Evolutionary conservation across 2,113 vertebrate species (phyloP).

Genomic region (Nestor notabilis): DNA sequence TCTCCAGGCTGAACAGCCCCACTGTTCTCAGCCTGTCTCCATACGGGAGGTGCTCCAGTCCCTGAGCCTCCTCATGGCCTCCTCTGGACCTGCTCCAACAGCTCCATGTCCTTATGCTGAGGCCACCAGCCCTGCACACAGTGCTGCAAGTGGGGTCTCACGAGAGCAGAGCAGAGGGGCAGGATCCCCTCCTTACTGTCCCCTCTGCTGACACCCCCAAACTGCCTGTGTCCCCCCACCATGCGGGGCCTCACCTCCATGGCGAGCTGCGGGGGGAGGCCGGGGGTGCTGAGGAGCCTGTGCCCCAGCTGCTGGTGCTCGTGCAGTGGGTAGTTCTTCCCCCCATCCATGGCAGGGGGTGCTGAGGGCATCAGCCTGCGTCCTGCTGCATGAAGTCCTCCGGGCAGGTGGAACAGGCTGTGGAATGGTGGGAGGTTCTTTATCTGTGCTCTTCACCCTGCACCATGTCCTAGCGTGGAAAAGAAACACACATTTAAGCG

Average conservation of each 20-base stretch:
- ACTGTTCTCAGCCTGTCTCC: neutral
- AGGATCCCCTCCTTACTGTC: neutral
- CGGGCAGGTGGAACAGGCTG: neutral
- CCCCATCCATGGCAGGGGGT: conserved; percentile 77
- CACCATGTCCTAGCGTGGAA: conserved; percentile 57
- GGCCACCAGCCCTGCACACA: neutral
- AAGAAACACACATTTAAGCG: neutral
- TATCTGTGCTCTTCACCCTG: conserved; percentile 62
- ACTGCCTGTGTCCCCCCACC: neutral
- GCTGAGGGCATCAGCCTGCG: conserved; percentile 72
- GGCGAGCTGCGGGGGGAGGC: conserved; percentile 44
- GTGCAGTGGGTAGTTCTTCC: conserved; percentile 58
- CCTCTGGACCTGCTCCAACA: neutral
- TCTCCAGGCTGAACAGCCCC: neutral
- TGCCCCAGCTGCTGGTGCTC: conserved; percentile 66
- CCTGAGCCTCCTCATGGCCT: neutral
- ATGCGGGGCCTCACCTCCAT: conserved; percentile 68
- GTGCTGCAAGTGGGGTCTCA: neutral
- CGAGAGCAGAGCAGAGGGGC: neutral
- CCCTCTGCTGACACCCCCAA: neutral
- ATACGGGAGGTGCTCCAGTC: neutral
- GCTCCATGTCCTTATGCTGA: neutral
- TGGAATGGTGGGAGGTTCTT: neutral
- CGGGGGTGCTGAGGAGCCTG: conserved; percentile 22
- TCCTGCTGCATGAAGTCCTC: conserved; percentile 51